phyloP scores from a whole-genome alignment of 1,140 invertebrate species.

The Cryptotermes secundus region DNA sequence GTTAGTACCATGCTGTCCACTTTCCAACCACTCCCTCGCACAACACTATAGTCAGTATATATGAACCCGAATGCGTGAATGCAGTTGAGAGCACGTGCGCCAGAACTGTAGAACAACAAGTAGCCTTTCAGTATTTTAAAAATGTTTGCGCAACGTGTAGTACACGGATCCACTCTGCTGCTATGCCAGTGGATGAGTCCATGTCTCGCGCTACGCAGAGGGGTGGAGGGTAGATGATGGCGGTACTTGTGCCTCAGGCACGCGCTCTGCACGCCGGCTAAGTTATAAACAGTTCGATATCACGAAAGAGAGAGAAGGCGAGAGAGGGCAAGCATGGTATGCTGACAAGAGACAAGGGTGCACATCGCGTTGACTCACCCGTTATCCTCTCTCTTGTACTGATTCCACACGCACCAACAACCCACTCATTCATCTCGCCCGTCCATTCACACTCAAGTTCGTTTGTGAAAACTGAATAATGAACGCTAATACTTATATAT shows the following conservation, averaged over 20 bases:
- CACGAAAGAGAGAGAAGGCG: not conserved
- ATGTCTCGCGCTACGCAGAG: not conserved
- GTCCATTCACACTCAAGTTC: not conserved
- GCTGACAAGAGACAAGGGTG: not conserved
- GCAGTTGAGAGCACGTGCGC: too few relatives aligned
- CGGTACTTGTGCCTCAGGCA: not conserved
- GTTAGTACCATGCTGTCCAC: too few relatives aligned
- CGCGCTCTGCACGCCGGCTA: not conserved
- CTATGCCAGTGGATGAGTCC: not conserved
- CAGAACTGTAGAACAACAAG: too few relatives aligned
- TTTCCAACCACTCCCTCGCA: too few relatives aligned
- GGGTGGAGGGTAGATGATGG: not conserved
- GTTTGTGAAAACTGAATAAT: not conserved
- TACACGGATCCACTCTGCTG: not conserved
- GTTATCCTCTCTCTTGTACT: not conserved
- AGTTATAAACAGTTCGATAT: conserved; percentile 17
- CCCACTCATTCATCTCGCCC: not conserved
- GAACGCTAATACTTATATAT: too few relatives aligned
- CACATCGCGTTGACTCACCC: not conserved
- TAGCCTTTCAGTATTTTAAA: too few relatives aligned
- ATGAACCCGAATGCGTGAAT: too few relatives aligned
- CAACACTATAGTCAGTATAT: too few relatives aligned
- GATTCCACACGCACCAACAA: not conserved
- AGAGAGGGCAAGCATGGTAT: too few relatives aligned
- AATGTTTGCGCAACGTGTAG: not conserved